These are phyloP conservation scores for Tipula lateralis DNA, from an alignment of 2,888 invertebrate species.

Conservation along the genomic window DNA sequence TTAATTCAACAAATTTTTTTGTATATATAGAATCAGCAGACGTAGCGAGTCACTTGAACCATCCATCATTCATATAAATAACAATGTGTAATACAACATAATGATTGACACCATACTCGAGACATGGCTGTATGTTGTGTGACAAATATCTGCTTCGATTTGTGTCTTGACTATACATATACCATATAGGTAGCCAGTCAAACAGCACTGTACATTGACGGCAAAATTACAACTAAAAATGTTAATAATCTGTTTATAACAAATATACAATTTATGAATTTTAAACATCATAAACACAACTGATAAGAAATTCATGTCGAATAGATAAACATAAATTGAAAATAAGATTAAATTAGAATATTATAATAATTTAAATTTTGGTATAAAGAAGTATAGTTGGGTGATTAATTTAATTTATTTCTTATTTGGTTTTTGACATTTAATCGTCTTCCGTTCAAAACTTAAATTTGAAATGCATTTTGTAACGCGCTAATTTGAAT, in stretches of 20 bases:
- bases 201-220: too few relatives aligned
- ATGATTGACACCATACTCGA: neutral
- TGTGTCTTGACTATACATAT: too few relatives aligned
- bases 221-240: neutral
- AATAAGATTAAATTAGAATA: neutral
- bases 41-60: neutral
- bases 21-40: neutral
- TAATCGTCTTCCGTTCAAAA: neutral
- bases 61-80: neutral
- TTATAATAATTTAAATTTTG: neutral
- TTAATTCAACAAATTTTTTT: neutral
- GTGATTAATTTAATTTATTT: constrained; percentile 1
- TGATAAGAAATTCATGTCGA: neutral
- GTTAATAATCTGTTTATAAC: too few relatives aligned
- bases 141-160: neutral
- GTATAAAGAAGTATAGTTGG: neutral
- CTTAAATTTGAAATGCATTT: neutral
- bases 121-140: neutral
- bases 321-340: neutral
- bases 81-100: neutral
- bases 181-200: neutral
- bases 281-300: neutral
- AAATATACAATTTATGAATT: neutral
- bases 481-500: neutral
- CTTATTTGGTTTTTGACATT: neutral